A percentile compares a stretch with the other conserved stretches of the same genome.
Conservation (phyloP, 1,140 invertebrate genomes). For the Drosophila watanabei region DNA sequence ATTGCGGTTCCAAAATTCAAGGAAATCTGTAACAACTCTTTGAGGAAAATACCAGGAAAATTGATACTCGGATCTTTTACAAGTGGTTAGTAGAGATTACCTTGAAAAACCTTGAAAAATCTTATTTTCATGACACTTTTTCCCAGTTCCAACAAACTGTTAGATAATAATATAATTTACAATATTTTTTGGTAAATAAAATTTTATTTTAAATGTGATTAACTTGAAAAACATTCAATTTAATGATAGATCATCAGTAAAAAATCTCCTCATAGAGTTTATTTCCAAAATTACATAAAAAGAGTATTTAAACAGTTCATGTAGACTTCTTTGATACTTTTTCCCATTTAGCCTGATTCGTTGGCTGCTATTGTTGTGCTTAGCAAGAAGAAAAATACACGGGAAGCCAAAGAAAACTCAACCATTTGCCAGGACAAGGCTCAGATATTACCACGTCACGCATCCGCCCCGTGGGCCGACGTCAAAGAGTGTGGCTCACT, state of each 20-base stretch:
- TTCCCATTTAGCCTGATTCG: slow-evolving; percentile 40
- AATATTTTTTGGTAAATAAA: not conserved
- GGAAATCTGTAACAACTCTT: not conserved
- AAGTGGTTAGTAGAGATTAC: rapidly evolving
- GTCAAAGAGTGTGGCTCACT: slow-evolving; percentile 33
- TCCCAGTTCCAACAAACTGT: not conserved
- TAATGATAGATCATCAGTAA: not conserved
- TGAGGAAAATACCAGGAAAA: not conserved
- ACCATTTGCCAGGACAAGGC: slow-evolving; percentile 41
- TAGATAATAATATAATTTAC: not conserved
- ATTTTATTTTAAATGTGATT: no score
- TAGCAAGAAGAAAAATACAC: slow-evolving; percentile 29
- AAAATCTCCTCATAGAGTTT: rapidly evolving
- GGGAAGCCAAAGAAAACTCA: slow-evolving; percentile 6
- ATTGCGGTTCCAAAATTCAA: not conserved
- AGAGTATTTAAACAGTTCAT: not conserved
- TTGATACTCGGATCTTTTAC: not conserved
- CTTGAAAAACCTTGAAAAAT: not conserved
- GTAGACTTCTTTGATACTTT: not conserved
- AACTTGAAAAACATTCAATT: no score
- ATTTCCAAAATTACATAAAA: not conserved
- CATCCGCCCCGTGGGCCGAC: slow-evolving; percentile 28
- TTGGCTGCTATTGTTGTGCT: slow-evolving; percentile 32
- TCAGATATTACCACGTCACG: slow-evolving; percentile 39
- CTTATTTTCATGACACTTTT: not conserved